Evolutionary conservation across 2,888 invertebrate genomes (phyloP).

Genomic region (Andrena bicolor): DNA sequence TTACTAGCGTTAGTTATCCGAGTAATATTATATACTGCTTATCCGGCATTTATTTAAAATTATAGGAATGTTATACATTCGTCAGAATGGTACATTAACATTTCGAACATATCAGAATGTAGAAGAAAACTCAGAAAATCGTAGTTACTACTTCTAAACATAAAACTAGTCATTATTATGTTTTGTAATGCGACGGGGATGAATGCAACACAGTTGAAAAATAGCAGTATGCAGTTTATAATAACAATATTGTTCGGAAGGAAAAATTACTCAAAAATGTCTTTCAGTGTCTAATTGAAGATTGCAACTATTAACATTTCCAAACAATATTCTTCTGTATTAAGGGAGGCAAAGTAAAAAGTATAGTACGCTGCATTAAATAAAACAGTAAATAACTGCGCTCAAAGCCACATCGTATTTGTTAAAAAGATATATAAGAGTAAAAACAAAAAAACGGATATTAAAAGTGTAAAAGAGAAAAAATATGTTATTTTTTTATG

Average conservation of each 20-base stretch:
- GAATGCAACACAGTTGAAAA: slow-evolving; percentile 4
- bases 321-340: slow-evolving; percentile 20
- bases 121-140: slow-evolving; percentile 11
- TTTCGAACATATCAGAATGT: slow-evolving; percentile 8
- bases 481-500: slow-evolving; percentile 31
- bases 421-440: slow-evolving; percentile 2
- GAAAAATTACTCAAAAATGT: neutral
- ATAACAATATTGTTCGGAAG: slow-evolving; percentile 32
- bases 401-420: slow-evolving; percentile 1
- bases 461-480: slow-evolving; percentile 15
- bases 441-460: neutral
- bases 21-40: slow-evolving; percentile 20
- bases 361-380: slow-evolving; percentile 23
- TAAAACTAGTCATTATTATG: slow-evolving; percentile 1
- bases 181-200: neutral
- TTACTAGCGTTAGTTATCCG: neutral
- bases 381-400: slow-evolving; percentile 17
- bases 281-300: neutral
- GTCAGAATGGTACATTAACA: slow-evolving; percentile 14
- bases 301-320: slow-evolving; percentile 8
- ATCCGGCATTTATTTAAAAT: slow-evolving; percentile 15
- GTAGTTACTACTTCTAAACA: neutral
- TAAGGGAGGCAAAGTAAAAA: slow-evolving; percentile 10
- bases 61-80: slow-evolving; percentile 12
- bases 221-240: slow-evolving; percentile 5